Base-by-base conservation (phyloP, 1,140 invertebrate genomes). In the Cyclargus thomasi region DNA sequence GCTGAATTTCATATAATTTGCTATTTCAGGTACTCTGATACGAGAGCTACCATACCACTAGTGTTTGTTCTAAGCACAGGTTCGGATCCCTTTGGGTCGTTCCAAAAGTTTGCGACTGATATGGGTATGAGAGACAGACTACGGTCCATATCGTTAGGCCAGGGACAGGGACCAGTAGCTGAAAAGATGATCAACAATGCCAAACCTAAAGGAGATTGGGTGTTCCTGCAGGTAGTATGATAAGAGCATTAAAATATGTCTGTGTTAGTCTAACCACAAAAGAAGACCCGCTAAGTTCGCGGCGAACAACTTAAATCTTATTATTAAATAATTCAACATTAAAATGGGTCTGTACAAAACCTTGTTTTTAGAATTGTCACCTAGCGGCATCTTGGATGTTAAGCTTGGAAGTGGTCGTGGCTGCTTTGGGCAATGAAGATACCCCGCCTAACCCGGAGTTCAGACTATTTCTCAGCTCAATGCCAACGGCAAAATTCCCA, bases 361-460 rank as follows among this genome's bases (percentile, higher is more conserved):
- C 10, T 64, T 20, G 8, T 59, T 86, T 92, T 65, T 90, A 97
- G 93, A 98, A 98, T 83, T 98, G 97, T 81, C 97, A 98, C 80
- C 91, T 99, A 72, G 97, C 97, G 7, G 95, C 96, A 3, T 97
- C 96, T 0, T 98, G 97, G 97, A 97, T 99, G 96, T 88, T 95
- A 1, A 83, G 86, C 0, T 90, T 97, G 80, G 96, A 97, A 80
- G 82, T 91, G 55, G 92, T 96, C 11, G 93, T 96, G 1, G 90
- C 95, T 69, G 91, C 94, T 59, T 91, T 98, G n/a, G 91, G 92
- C 4, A 91, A 95, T 74, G 93, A 93, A 53, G 91, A 88, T 5
- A 88, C 90, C 0, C 90, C 91, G 20, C 92, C 95, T 0, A 92
- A 97, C 78, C 70, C 89, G 11, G 92, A 94, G 1, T 99, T 97